These are phyloP conservation scores for Drosophila meridionalis DNA, from an alignment of 2,888 invertebrate species.

Conservation along the genomic window DNA sequence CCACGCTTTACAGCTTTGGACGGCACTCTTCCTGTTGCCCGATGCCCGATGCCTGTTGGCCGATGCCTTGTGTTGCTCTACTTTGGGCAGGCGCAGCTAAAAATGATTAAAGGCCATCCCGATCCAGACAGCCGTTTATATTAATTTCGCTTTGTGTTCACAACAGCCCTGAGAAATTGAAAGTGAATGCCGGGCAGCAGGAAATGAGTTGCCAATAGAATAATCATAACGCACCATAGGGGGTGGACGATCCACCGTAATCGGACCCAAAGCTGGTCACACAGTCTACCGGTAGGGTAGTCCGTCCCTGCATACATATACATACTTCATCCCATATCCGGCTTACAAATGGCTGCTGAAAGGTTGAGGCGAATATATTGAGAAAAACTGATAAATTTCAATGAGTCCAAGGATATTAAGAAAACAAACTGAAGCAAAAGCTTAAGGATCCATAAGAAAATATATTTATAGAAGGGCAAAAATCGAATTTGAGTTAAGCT, in stretches of 20 bases:
- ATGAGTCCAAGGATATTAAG: not conserved
- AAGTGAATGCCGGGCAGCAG: constrained; percentile 73
- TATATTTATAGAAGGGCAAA: too few relatives aligned
- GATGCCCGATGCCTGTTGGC: not conserved
- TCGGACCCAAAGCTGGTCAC: constrained; percentile 9
- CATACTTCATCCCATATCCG: constrained; percentile 35
- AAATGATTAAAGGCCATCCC: constrained; percentile 74
- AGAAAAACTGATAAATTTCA: too few relatives aligned
- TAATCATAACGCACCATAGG: constrained; percentile 76
- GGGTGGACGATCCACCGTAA: constrained; percentile 48
- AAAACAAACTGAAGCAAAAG: not conserved
- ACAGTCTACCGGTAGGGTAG: constrained; percentile 17
- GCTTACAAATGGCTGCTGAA: not conserved
- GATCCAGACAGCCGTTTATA: constrained; percentile 71
- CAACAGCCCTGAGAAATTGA: constrained; percentile 69
- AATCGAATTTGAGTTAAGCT: too few relatives aligned
- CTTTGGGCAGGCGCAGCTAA: constrained; percentile 65
- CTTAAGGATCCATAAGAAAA: too few relatives aligned
- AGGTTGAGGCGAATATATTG: not conserved
- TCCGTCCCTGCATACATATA: not conserved
- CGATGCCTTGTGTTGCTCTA: constrained; percentile 58
- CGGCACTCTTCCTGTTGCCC: constrained; percentile 21
- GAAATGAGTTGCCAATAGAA: constrained; percentile 81
- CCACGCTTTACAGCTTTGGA: constrained; percentile 78
- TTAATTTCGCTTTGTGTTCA: constrained; percentile 65